Evolutionary conservation across 2,888 invertebrate genomes (phyloP).

Genomic region (Drosophila percnosoma): DNA sequence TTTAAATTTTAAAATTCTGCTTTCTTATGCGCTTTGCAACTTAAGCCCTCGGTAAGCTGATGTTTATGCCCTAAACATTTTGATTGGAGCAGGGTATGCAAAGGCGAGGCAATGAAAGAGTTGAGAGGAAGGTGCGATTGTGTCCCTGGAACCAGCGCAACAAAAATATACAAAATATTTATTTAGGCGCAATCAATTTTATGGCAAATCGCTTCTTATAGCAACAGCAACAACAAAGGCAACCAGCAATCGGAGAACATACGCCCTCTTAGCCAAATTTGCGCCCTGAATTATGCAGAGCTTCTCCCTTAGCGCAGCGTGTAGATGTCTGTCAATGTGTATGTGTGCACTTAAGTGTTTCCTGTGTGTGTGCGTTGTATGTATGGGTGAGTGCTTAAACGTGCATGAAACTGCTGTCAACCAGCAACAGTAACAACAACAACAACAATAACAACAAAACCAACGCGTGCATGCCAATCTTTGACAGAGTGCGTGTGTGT

Average conservation of each 20-base stretch:
- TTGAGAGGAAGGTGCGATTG: constrained; percentile 24
- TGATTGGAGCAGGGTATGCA: constrained; percentile 22
- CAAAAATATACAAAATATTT: constrained; percentile 66
- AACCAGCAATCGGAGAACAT: constrained; percentile 14
- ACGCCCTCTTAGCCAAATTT: constrained; percentile 44
- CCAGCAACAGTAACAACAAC: constrained; percentile 23
- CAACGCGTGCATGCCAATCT: constrained; percentile 48
- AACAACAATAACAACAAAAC: constrained; percentile 14
- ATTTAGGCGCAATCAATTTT: constrained; percentile 79
- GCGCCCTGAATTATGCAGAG: constrained; percentile 65
- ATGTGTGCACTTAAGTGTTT: constrained; percentile 34
- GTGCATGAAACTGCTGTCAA: constrained; percentile 68
- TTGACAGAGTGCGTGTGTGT: neutral
- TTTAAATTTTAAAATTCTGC: neutral
- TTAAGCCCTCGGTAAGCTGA: neutral
- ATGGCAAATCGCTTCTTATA: constrained; percentile 68
- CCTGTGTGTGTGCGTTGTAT: constrained; percentile 7
- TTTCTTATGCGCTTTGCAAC: neutral
- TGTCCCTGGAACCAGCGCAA: constrained; percentile 18
- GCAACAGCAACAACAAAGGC: constrained; percentile 30
- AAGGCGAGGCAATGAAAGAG: constrained; percentile 49
- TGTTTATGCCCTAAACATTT: constrained; percentile 2
- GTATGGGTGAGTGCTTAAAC: constrained; percentile 53
- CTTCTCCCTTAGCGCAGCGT: constrained; percentile 28
- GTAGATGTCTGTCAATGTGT: constrained; percentile 2